Evolutionary conservation across 2,113 vertebrate species (phyloP), one percentile per base, ranked within the genome.

Genomic region (Alosa alosa): DNA sequence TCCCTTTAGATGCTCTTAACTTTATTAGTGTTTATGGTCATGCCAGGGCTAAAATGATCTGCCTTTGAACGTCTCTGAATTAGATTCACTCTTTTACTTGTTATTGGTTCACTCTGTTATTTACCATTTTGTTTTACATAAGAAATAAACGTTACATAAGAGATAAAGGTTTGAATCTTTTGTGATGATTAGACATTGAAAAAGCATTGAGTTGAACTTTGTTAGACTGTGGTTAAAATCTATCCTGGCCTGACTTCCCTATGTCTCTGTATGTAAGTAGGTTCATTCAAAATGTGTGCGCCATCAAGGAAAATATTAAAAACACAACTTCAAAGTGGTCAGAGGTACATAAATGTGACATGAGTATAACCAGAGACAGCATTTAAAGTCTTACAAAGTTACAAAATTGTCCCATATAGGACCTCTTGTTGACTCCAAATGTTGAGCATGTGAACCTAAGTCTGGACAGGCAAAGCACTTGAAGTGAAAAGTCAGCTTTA

Each of bases 21-120:
- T 97, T 98, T 97, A 98, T 97, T 97, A 97, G 96, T 96, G 96
- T 97, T 97, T 97, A 96, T 96, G 95, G 93, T 91, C 95, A 95
- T 92, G 93, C 96, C 94, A 90, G 89, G 90, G 90, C 91, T 91
- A 91, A 93, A 94, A 94, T 94, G 91, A 93, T 94, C 92, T 91
- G 91, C 91, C 94, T 93, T 94, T 94, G 91, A 95, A 94, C 93
- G 83, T 50, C 89, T 39, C 91, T 91, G 91, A 92, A 93, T 92
- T 91, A 11, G 91, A 90, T 89, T 92, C 92, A 92, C 81, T 82
- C 83, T 47, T 57, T 11, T 78, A 78, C 31, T 17, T 39, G 31
- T 78, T 11, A 78, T 57, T 47, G 15, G 17, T 86, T 82, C 52
- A 86, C 82, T 86, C 82, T 72, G 52, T 68, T 81, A 22, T 39